Evolutionary conservation across 1,140 invertebrate genomes (phyloP).

Genomic region (Bombyx mandarina): DNA sequence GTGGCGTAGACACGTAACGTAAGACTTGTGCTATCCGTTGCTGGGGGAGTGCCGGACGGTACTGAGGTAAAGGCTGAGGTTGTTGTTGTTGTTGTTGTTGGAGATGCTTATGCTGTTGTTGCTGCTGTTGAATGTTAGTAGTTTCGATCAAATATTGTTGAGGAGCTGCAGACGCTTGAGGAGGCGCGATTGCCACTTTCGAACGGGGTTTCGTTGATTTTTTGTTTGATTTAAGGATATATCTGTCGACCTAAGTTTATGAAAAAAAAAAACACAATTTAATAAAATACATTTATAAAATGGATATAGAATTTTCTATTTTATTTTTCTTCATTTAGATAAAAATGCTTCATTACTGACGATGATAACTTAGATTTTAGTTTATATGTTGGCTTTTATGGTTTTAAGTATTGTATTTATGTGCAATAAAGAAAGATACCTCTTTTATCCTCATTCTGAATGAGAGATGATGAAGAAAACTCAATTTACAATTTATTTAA

Average conservation of each 20-base stretch:
- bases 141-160: slow-evolving; percentile 63
- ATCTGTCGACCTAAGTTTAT: slow-evolving; percentile 42
- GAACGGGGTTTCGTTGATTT: slow-evolving; percentile 53
- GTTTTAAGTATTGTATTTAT: too few relatives aligned
- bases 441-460: too few relatives aligned
- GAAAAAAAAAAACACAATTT: background rate
- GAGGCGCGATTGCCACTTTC: slow-evolving; percentile 34
- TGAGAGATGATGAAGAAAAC: too few relatives aligned
- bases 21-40: slow-evolving; percentile 46
- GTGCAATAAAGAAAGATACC: too few relatives aligned
- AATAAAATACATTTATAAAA: background rate
- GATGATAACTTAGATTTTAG: too few relatives aligned
- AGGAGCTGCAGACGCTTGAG: slow-evolving; percentile 41
- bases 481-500: too few relatives aligned
- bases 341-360: too few relatives aligned
- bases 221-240: slow-evolving; percentile 50
- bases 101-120: slow-evolving; percentile 24
- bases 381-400: too few relatives aligned
- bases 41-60: slow-evolving; percentile 26
- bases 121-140: slow-evolving; percentile 53
- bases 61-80: slow-evolving; percentile 14
- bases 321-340: too few relatives aligned
- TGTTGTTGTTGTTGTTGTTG: slow-evolving; percentile 19
- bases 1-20: slow-evolving; percentile 28
- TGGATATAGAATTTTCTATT: background rate